These are phyloP conservation scores for Melinopterus prodromus DNA, from an alignment of 2,888 invertebrate genomes.

Conservation along the genomic window DNA sequence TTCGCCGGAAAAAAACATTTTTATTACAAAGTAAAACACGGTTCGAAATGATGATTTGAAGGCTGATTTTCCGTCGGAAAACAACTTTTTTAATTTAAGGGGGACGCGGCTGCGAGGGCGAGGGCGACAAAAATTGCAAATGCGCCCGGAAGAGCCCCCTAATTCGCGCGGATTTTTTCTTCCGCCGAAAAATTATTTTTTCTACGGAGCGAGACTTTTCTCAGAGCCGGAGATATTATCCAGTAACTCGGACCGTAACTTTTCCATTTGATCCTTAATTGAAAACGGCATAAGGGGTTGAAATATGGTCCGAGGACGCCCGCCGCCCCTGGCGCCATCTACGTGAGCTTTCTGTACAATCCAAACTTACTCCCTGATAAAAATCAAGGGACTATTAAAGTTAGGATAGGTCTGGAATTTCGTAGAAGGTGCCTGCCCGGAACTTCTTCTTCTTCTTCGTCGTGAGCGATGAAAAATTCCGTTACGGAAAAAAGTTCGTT, in stretches of 20 bases:
- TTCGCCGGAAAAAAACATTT: not conserved
- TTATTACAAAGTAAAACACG: not conserved
- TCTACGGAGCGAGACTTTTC: not conserved
- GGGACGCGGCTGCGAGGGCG: not conserved
- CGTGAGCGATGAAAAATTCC: not conserved
- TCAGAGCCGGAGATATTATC: not conserved
- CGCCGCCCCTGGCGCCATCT: not conserved
- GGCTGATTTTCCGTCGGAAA: not conserved
- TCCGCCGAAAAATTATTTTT: not conserved
- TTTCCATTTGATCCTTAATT: not conserved
- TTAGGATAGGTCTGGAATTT: not conserved
- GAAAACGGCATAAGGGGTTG: not conserved
- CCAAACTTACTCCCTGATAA: not conserved
- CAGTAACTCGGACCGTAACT: not conserved
- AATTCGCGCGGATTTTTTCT: no score
- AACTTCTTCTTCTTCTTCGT: not conserved
- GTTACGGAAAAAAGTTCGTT: not conserved
- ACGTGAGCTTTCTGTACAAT: conserved; percentile 4
- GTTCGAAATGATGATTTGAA: not conserved
- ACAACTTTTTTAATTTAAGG: not conserved
- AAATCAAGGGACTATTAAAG: not conserved
- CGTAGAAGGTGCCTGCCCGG: not conserved
- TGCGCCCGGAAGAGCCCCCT: not conserved
- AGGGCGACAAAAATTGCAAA: not conserved
- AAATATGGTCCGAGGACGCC: not conserved